Evolutionary conservation across 2,888 invertebrate genomes (phyloP), one percentile per base, ranked within the genome.

Genomic region (Penaeus monodon): DNA sequence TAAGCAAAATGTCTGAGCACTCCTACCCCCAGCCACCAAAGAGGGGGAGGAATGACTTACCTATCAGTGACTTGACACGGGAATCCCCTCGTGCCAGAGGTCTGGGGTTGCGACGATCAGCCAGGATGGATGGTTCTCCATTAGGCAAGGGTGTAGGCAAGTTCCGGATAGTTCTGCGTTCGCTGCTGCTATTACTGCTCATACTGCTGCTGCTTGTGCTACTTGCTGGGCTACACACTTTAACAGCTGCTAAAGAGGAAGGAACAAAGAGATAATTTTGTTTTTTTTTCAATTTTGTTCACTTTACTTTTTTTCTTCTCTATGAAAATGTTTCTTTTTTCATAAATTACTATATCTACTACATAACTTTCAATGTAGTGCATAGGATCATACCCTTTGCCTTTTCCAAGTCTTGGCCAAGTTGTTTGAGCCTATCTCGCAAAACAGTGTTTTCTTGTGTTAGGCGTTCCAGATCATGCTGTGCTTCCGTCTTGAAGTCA

Each of bases 381-480:
- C 33, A n/a, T 73, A 79, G 33, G 44, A 49, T 85, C 81, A 44
- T 83, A 86, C 91, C 91, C 84, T 91, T 96, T 68, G 96, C 92
- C 91, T 96, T 96, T 89, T 97, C 96, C 90, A 97, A 94, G 44
- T 88, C 86, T 90, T 95, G 94, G 91, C 96, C 96, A 12, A 97
- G 93, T 90, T 94, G 93, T 83, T 96, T 94, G 88, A 97, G 95
- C 91, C 95, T 95, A 91, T 97, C 97, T 87, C 96, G 94, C 74
- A 97, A 95, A 27, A 94, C 93, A 91, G 96, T 96, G 93, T 98
- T 97, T 92, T 98, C 97, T 91, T 96, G 94, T 88, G 96, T 95
- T 78, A 97, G 94, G 78, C 95, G 94, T 91, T 97, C 96, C 88
- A 96, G 93, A 92, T 97, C 97, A 90, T 96, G 94, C 92, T 93